phyloP scores from a whole-genome alignment of 2,888 invertebrate genomes.

The Aradus depressus region DNA sequence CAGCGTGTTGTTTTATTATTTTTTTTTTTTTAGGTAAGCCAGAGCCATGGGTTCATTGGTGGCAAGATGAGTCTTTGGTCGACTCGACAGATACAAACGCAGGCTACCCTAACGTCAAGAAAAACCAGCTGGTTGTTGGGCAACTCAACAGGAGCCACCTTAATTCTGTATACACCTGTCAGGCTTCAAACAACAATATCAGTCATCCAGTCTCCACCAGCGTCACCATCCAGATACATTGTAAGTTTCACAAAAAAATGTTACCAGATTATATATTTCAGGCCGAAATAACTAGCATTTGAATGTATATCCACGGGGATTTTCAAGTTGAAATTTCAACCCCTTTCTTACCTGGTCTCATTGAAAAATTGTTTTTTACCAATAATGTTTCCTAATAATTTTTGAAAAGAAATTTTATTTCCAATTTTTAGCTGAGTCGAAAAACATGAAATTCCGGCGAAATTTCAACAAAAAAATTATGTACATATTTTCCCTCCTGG shows the following conservation, averaged over 20 bases:
- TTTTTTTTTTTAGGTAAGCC: constrained; percentile 51
- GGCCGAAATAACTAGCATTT: no score
- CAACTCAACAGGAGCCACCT: constrained; percentile 54
- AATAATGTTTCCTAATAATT: no score
- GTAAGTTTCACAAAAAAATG: constrained; percentile 36
- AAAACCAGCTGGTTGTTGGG: constrained; percentile 41
- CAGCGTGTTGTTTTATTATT: not conserved
- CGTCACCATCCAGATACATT: constrained; percentile 56
- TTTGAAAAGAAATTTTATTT: no score
- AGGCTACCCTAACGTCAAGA: constrained; percentile 40
- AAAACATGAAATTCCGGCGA: no score
- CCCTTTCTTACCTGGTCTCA: no score
- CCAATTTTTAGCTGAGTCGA: no score
- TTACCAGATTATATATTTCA: not conserved
- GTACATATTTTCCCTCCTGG: no score
- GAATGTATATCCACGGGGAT: no score
- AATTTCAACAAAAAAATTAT: no score
- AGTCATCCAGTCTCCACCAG: constrained; percentile 54
- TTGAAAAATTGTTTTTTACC: no score
- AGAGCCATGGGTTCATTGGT: constrained; percentile 62
- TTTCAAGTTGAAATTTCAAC: no score
- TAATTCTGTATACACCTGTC: constrained; percentile 56
- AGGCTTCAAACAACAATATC: constrained; percentile 58
- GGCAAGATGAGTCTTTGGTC: constrained; percentile 53
- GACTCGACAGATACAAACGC: constrained; percentile 46